phyloP scores from a whole-genome alignment of 2,113 vertebrate genomes.

The Rhinopomastus cyanomelas region DNA sequence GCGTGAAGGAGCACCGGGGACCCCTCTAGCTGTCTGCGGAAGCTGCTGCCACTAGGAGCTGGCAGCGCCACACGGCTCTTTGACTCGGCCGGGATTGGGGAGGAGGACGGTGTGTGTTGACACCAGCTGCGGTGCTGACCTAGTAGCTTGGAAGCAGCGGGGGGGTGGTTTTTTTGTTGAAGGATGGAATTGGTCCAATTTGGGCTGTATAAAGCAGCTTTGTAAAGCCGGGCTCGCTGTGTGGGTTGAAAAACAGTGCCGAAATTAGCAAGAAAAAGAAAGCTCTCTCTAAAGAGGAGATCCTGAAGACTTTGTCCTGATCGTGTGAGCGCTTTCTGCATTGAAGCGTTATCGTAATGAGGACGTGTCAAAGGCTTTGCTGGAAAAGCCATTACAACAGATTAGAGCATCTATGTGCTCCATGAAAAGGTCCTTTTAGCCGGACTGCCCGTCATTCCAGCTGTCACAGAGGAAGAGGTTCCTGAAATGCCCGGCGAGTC shows the following conservation, averaged over 20 bases:
- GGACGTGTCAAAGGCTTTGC: conserved; percentile 50
- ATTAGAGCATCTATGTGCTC: conserved; percentile 54
- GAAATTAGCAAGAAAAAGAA: not conserved
- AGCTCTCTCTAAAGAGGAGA: not conserved
- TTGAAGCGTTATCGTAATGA: conserved; percentile 39
- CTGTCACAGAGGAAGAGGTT: conserved; percentile 16
- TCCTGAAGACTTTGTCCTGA: conserved; percentile 18
- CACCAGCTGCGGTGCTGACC: not conserved
- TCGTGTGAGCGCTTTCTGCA: conserved; percentile 1
- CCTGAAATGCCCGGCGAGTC: not conserved
- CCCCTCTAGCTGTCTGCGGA: not conserved
- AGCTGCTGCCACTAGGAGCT: not conserved
- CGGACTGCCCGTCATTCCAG: conserved; percentile 9
- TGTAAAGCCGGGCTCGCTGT: not conserved
- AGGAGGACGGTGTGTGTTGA: not conserved
- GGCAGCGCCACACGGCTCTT: not conserved
- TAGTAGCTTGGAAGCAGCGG: not conserved
- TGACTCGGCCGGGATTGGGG: not conserved
- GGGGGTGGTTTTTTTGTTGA: not conserved
- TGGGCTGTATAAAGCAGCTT: conserved; percentile 1
- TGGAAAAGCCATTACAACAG: conserved; percentile 45
- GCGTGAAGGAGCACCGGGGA: not conserved
- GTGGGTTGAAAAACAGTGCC: not conserved
- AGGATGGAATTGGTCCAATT: not conserved
- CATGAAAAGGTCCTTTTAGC: conserved; percentile 40